Percentiles rank a stretch among this genome's conserved stretches.
These are phyloP conservation scores for Larimichthys crocea DNA, from an alignment of 2,113 vertebrate species.

Conservation along the genomic window DNA sequence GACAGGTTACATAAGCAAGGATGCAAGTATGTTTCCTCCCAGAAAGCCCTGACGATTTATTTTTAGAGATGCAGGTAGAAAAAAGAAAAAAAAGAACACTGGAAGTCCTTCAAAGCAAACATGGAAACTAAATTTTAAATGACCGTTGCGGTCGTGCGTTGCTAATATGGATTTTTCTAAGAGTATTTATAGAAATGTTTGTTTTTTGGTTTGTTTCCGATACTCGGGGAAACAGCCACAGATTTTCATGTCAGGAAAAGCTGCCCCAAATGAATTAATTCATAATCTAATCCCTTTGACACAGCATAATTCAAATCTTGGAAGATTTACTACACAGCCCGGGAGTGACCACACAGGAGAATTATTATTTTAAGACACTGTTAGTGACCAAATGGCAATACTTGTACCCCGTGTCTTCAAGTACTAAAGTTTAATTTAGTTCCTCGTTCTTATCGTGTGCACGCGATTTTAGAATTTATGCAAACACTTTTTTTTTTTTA, in stretches of 20 bases:
- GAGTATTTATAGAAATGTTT: slow-evolving; percentile 67
- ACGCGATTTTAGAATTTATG: background rate
- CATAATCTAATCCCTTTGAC: background rate
- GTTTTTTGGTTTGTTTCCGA: slow-evolving; percentile 19
- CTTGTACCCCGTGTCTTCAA: slow-evolving; percentile 10
- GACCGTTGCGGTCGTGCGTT: slow-evolving; percentile 19
- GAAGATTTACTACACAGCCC: slow-evolving; percentile 7
- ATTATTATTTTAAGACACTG: background rate
- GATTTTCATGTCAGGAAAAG: slow-evolving; percentile 23
- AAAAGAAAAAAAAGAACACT: slow-evolving; percentile 14
- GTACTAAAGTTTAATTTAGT: background rate
- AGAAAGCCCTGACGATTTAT: slow-evolving; percentile 11
- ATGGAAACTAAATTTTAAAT: slow-evolving; percentile 1
- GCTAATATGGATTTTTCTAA: slow-evolving; percentile 53
- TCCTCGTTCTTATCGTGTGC: background rate
- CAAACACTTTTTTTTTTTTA: background rate
- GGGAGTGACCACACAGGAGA: slow-evolving; percentile 25
- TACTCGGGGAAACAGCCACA: background rate
- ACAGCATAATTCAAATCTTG: background rate
- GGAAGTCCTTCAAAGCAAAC: slow-evolving; percentile 32
- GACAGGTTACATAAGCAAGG: slow-evolving; percentile 38
- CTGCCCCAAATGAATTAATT: slow-evolving; percentile 20
- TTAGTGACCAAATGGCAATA: background rate
- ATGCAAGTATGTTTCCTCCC: slow-evolving; percentile 22
- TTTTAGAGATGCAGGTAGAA: slow-evolving; percentile 54